Percentiles rank a stretch among this genome's conserved stretches.
Evolutionary conservation across 2,113 vertebrate species (phyloP).

Genomic region (Mungos mungo): DNA sequence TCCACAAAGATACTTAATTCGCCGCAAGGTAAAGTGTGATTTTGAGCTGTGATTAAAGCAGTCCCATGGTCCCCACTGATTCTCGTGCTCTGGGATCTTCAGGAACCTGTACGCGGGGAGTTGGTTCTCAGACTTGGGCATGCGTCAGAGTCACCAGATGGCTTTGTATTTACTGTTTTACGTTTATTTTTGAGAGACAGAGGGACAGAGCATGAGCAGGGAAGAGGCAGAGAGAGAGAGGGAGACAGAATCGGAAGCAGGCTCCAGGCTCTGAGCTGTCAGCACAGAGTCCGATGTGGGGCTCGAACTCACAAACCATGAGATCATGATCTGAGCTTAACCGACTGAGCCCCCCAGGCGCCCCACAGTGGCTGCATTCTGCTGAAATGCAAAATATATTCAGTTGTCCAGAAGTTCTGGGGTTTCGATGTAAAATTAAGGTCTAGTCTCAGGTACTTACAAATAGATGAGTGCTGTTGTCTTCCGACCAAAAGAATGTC

Average conservation of each 20-base stretch:
- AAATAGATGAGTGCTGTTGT: background rate
- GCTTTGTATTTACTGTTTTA: background rate
- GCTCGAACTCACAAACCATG: too few species aligned
- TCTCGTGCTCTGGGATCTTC: background rate
- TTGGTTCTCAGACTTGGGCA: background rate
- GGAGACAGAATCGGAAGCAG: too few species aligned
- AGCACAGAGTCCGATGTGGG: too few species aligned
- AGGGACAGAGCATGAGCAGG: too few species aligned
- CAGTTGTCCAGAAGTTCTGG: too few species aligned
- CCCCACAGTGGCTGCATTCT: fast-evolving
- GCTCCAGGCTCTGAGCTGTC: too few species aligned
- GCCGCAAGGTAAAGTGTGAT: background rate
- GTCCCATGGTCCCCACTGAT: background rate
- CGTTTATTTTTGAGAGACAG: too few species aligned
- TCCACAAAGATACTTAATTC: background rate
- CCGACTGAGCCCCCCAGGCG: too few species aligned
- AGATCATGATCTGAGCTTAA: too few species aligned
- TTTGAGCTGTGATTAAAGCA: background rate
- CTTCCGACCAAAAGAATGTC: background rate
- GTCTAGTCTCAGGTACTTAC: background rate
- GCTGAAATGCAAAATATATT: fast-evolving
- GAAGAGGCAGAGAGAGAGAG: too few species aligned
- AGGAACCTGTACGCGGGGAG: background rate
- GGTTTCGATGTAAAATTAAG: background rate
- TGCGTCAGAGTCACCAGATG: background rate